Conservation (phyloP, 2,888 invertebrate species). For the Escarpia spicata region DNA sequence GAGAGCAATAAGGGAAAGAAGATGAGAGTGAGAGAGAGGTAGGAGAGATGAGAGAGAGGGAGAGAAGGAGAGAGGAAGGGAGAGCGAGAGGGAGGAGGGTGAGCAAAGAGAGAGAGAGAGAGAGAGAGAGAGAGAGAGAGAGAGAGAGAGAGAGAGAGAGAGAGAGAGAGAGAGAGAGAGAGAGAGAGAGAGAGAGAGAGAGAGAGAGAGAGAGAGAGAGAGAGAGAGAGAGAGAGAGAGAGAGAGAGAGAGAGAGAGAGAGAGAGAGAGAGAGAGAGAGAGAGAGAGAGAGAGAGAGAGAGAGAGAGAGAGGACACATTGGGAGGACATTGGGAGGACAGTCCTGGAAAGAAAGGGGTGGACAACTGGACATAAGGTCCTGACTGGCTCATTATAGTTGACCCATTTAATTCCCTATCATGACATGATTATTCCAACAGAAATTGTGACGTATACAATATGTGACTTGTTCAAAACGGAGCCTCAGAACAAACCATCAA, state of each 20-base stretch:
- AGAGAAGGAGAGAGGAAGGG: neutral
- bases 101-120: neutral
- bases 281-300: neutral
- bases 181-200: neutral
- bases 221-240: neutral
- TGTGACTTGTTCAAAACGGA: no score
- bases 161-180: neutral
- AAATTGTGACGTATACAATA: no score
- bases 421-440: no score
- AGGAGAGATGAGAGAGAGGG: neutral
- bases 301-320: no score
- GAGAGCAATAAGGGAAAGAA: neutral
- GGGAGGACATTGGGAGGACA: no score
- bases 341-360: no score
- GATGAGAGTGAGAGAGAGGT: neutral
- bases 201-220: neutral
- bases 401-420: no score
- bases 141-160: no score
- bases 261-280: neutral
- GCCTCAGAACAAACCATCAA: no score
- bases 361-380: no score
- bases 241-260: neutral
- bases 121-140: no score
- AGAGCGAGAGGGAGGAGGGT: neutral
- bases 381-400: no score